Evolutionary conservation across 2,888 invertebrate genomes (phyloP), one percentile per base, ranked within the genome.

Genomic region (Nomada flava): DNA sequence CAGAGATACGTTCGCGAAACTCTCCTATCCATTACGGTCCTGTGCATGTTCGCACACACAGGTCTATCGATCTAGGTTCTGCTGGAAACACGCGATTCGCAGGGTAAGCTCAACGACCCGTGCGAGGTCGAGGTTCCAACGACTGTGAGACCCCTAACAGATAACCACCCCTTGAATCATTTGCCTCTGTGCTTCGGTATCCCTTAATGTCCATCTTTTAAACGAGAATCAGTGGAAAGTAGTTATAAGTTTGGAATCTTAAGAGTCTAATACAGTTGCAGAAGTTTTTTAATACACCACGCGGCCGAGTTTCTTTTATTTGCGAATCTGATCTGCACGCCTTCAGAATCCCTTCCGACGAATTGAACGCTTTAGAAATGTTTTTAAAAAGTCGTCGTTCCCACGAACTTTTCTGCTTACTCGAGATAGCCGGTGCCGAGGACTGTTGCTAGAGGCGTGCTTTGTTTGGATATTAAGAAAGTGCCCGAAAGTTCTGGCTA

Each of bases 31-130:
- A 55, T 71, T 53, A 76, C 50, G 13, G 5, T 23, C 13, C 47
- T 20, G 79, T 70, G 65, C 71, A 71, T 59, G 64, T 68, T 53
- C 75, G 20, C 74, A 59, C 73, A 74, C 47, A 63, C 59, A 44
- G 64, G 29, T 64, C 71, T 80, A 88, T 88, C 84, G 88, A 88
- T 88, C 79, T 85, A 79, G 73, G 72, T 47, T 59, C 60, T 55
- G 65, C 60, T 69, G 65, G 82, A 79, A 85, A 85, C 90, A 90
- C 89, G 90, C 89, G 89, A 90, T 88, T 80, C 89, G 76, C 36
- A 36, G 78, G 88, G 86, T 82, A 83, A 90, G 90, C 89, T 83
- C 90, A 90, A 90, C 89, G 91, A 91, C 89, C 90, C 86, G 85
- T 69, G 76, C 60, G 79, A 65, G 87, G 84, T 88, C 88, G 87